A percentile compares a stretch with the other conserved stretches of the same genome.
These are phyloP conservation scores for Gymnosoma rotundatum DNA, from an alignment of 2,888 invertebrate species.

Conservation along the genomic window DNA sequence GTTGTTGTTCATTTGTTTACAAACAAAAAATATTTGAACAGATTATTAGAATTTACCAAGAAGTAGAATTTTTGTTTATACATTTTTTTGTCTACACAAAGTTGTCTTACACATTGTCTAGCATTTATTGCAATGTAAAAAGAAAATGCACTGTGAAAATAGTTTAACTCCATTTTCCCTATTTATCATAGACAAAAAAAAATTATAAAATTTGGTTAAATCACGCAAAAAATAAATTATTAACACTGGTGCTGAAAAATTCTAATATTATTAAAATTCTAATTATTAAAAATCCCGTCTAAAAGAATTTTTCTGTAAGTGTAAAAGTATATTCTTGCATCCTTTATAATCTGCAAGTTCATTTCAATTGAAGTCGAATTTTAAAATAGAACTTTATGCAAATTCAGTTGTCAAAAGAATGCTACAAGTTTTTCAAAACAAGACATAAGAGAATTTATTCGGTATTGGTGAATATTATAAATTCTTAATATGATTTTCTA, in stretches of 20 bases:
- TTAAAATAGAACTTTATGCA: conserved; percentile 29
- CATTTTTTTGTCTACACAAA: not conserved
- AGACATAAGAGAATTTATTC: not conserved
- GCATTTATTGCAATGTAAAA: conserved; percentile 14
- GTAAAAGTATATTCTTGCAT: conserved; percentile 24
- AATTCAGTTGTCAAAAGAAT: conserved; percentile 49
- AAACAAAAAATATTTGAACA: conserved; percentile 24
- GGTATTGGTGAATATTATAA: not conserved
- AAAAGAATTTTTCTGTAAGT: not conserved
- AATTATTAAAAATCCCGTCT: not conserved
- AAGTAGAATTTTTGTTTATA: conserved; percentile 21
- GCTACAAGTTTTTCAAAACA: conserved; percentile 7
- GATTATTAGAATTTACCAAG: conserved; percentile 54
- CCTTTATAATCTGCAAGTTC: conserved; percentile 35
- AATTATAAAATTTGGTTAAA: too few species aligned
- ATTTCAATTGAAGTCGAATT: conserved; percentile 33
- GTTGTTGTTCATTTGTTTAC: conserved; percentile 30
- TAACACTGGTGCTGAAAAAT: too few species aligned
- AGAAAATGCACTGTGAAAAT: conserved; percentile 5
- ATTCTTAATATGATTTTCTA: too few species aligned
- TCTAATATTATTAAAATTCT: not conserved
- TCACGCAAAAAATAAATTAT: too few species aligned
- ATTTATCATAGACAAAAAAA: not conserved
- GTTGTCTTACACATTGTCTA: conserved; percentile 23
- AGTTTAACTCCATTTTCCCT: not conserved